Base-by-base conservation (phyloP, 2,888 invertebrate genomes). In the Scaptodrosophila latifasciaeformis region DNA sequence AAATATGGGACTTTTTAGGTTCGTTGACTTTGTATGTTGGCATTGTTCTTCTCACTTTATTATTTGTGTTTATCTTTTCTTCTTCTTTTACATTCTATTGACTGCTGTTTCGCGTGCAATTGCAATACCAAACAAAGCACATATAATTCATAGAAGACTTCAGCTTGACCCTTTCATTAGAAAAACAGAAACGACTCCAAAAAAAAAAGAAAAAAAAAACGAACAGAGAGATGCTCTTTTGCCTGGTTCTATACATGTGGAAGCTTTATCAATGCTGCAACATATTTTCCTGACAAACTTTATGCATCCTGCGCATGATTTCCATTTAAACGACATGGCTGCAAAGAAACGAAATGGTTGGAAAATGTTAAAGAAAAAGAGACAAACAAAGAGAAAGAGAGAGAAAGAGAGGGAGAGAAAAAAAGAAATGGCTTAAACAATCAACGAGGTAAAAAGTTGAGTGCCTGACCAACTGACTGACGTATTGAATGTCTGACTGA, bases 31-130 rank as follows among this genome's bases (percentile, higher is more conserved):
- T 64, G 75, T 59, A 70, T 79, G 79, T 79, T 79, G 79, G 72
- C 79, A 77, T 76, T 76, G 80, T 76, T 78, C 76, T 76, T 72
- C 79, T 72, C 79, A 76, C 79, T 78, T 76, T 76, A 76, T 76
- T 76, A 78, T 79, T 76, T 79, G 79, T 76, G 70, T 65, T 77
- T 76, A 55, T 58, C 21, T 37, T 37, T n/a, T n/a, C n/a, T n/a
- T n/a, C n/a, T n/a, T n/a, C n/a, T n/a, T n/a, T n/a, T n/a, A n/a
- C n/a, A n/a, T 18, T 19, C 18, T 18, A 19, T 15, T 37, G 2
- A 1, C 60, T 63, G 67, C 60, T 49, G 66, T 55, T 62, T 78
- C 74, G 74, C 74, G 74, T 78, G 74, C 79, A 78, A 76, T 71
- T 75, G 78, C 75, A 59, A 46, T 65, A 66, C 58, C 57, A 66